Evolutionary conservation across 2,888 invertebrate species (phyloP), one percentile per base, ranked within the genome.

Genomic region (Chloromyia formosa): DNA sequence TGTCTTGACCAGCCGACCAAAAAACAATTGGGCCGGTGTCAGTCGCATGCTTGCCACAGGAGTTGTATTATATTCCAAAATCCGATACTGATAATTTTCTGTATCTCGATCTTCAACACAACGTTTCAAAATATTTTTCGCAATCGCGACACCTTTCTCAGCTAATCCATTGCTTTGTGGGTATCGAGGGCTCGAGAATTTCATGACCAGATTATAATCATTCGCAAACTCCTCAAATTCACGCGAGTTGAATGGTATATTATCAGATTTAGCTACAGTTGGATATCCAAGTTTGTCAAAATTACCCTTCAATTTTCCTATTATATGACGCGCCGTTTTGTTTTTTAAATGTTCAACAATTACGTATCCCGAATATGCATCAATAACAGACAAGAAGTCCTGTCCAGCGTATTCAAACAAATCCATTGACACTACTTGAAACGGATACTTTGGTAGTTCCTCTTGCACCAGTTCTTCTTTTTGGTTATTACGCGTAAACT

Each of bases 281-380:
- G 80, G 81, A 61, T 78, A 80, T 5, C 80, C 79, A 73, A 77
- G 76, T 66, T 68, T 77, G 53, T 61, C 76, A 73, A 80, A 77
- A 18, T 72, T 61, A 18, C 69, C n/a, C 53, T 61, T 45, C 1
- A 75, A n/a, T 3, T 18, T 23, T 23, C 54, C 54, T 60, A 77
- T 73, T 4, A 77, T 60, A 23, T 75, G 58, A 1, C 18, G n/a
- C 20, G 60, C 20, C 2, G 75, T 56, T 22, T 76, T 76, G 5
- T 76, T 10, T 7, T 60, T 73, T 7, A 74, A 20, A 16, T 16
- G 9, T 10, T 10, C 7, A 2, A 7, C 2, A 35, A 35, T 35
- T 35, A 35, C 2, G 7, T 35, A 35, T 2, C 7, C 7, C 27
- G 27, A 35, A 7, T 35, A 35, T 35, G 27, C 27, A 7, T 35